A percentile compares a stretch with the other conserved stretches of the same genome.
Conservation (phyloP, 2,113 vertebrate genomes). For the Odocoileus hemionus region DNA sequence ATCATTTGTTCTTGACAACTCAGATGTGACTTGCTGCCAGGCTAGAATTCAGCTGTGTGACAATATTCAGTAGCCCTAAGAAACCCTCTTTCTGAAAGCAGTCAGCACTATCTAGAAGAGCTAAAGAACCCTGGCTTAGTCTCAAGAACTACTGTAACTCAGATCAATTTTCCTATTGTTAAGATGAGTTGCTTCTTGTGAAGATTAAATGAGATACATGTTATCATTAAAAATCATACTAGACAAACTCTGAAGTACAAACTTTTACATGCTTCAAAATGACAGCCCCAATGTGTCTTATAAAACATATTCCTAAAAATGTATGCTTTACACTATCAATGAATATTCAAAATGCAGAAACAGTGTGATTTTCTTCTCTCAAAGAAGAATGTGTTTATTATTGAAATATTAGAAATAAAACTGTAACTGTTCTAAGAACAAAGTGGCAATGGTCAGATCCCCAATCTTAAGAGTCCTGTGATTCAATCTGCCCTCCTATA, state of each 20-base stretch:
- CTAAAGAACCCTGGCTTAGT: background rate
- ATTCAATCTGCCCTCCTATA: background rate
- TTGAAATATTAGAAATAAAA: background rate
- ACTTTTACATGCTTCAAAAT: background rate
- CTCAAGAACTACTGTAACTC: slow-evolving; percentile 4
- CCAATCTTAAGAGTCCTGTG: background rate
- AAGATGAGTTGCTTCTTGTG: background rate
- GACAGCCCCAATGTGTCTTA: background rate
- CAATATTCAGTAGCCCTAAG: background rate
- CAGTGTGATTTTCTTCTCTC: background rate
- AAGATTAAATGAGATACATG: background rate
- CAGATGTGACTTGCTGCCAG: background rate
- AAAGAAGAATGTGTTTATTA: background rate
- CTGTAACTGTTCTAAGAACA: background rate
- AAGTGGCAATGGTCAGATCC: background rate
- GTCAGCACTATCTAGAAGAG: background rate
- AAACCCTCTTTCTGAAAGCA: background rate
- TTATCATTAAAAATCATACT: background rate
- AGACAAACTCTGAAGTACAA: background rate
- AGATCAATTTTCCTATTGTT: slow-evolving; percentile 17
- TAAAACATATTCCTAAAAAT: background rate
- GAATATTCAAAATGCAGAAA: background rate
- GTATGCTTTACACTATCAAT: background rate
- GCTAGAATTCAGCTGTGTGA: background rate
- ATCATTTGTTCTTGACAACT: background rate